Base-by-base conservation (phyloP, 2,797 vertebrate genomes). In the Selene dorsalis region DNA sequence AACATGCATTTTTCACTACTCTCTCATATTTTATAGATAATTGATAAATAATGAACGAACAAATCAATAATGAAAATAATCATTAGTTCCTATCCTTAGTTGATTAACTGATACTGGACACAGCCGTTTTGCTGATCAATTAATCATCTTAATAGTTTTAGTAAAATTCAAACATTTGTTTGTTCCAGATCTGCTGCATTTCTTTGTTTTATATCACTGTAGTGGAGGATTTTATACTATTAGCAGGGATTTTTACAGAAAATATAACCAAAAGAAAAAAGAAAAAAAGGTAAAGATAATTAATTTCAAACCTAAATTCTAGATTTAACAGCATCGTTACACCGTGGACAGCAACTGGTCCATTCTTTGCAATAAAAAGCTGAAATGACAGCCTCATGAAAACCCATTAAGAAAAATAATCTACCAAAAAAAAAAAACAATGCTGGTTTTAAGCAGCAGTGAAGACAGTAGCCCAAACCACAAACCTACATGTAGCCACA, bases 401-500 rank as follows among this genome's bases (percentile, higher is more conserved):
- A 56, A 77, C 59, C 48, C 43, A 24, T 59, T 76, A 72, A 41
- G 6, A 24, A 70, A 69, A 38, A 68, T 13, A 43, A 53, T 6
- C 11, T 47, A 26, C 16, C 4, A 26, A 6, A 48, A 24, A 17
- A 67, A 59, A 39, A 45, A 41, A 8, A 43, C 38, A 43, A 12
- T 6, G 14, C 28, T 61, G 1, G 24, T 69, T 74, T 2, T 32
- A 62, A 45, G 17, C 8, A 43, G 30, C 20, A 52, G 41, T 62
- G 32, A 68, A 57, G n/a, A 61, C 62, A 71, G 28, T 16, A 24
- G 47, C 32, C 48, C 16, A 75, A 71, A 59, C 50, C 38, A 35
- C 58, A 79, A 75, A 65, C 52, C 24, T 58, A 30, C 69, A 65
- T 0, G 2, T 53, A 45, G 13, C 78, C 47, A 13, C 58, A 66